Base-by-base conservation (phyloP, 2,113 vertebrate species). In the Eudorcas thomsonii region DNA sequence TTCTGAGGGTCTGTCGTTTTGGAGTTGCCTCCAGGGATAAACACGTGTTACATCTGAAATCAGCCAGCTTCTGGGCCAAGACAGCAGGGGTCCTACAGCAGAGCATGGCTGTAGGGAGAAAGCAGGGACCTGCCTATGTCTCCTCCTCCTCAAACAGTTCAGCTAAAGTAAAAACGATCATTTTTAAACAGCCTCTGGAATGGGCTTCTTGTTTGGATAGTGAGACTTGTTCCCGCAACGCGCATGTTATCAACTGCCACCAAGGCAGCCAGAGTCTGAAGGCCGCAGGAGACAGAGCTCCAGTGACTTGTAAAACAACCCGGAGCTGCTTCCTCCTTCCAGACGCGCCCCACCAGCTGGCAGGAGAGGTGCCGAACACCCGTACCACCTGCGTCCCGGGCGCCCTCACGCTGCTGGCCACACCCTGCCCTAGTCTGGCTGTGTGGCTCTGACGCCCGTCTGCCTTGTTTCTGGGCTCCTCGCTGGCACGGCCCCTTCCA, bases 371-470 rank as follows among this genome's bases (percentile, higher is more conserved):
- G 13, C 26, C 4, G 9, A 23, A 15, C 6, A 13, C 23, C 12
- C 45, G 60, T 16, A 8, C 11, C 36, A 3, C 67, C 5, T 13
- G 36, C 3, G 11, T 14, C 71, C 3, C 67, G 28, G 0, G 45
- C 0, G 1, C 8, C 33, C 13, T 30, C 50, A 1, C 23, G 36
- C 10, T 6, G 30, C n/a, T 2, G 36, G 80, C 19, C 67, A 60
- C 39, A 52, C 62, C 54, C 82, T n/a, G 39, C 2, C 85, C 54
- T 28, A 3, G 12, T 30, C 71, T 43, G 57, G 50, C 64, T 4
- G 39, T 1, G 2, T 33, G 80, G 64, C 39, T 45, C 48, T 10
- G 48, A 45, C 28, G 59, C 39, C 57, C 21, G 21, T 71, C 23
- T 26, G 21, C 55, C 43, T 84, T 5, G 36, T 77, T 55, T 57